Base-by-base conservation (phyloP, 2,797 vertebrate species). In the Poecilia wingei region DNA sequence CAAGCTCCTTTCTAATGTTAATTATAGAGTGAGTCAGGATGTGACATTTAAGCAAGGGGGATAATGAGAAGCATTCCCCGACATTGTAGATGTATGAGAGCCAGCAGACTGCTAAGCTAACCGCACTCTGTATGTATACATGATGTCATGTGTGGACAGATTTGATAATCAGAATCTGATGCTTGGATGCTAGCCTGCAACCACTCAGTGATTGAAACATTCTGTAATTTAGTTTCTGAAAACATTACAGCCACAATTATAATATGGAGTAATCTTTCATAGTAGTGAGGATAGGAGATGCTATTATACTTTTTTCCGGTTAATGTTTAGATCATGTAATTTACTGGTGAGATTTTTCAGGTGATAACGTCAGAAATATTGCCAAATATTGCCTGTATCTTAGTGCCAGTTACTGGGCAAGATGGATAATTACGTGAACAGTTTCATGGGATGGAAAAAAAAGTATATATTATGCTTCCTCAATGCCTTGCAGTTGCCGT, bases 21-120 rank as follows among this genome's bases (percentile, higher is more conserved):
- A 92, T 93, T 90, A 92, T 85, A 93, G 86, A 88, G 83, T 86
- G 89, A 92, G 88, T 91, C 89, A 92, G 84, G 89, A 89, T 87
- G 82, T 82, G 77, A 83, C 76, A 86, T 91, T 93, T 84, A 92
- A 75, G 69, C 78, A 75, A 9, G 9, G 64, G 61, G 77, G 81
- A 76, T 93, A 93, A 93, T 90, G 89, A 93, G 85, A 90, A 89
- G 81, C 84, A 88, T 88, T 91, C 86, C 83, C 84, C 73, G 39
- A 90, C 82, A 70, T 82, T 77, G 84, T 66, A 81, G 86, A 68
- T 88, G 88, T 82, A 85, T 76, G 72, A 69, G 39, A 83, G 88
- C 89, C 89, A 92, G 82, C 78, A 83, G 85, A 75, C 83, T 70
- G 33, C 78, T 81, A 84, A 88, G 33, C 78, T 81, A 84, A 88